These are phyloP conservation scores for Eupithecia centaureata DNA, from an alignment of 2,888 invertebrate genomes.

Conservation along the genomic window DNA sequence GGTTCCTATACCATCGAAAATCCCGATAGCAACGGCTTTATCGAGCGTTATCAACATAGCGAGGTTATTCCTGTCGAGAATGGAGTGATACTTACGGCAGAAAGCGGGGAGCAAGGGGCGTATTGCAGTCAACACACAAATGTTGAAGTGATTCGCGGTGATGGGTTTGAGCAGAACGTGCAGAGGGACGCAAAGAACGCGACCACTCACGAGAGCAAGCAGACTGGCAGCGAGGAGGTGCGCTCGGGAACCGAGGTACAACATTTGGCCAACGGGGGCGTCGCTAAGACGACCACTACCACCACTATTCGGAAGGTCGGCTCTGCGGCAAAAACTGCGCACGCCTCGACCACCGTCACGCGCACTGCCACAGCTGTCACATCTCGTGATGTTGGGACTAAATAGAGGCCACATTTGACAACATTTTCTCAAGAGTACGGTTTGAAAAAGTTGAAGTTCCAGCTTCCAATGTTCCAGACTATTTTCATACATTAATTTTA, in stretches of 20 bases:
- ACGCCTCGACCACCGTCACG: conserved; percentile 64
- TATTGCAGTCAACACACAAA: conserved; percentile 60
- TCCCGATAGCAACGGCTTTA: conserved; percentile 60
- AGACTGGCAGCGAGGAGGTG: conserved; percentile 69
- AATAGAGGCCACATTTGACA: conserved; percentile 52
- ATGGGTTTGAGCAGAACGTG: conserved; percentile 69
- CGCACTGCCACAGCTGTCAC: conserved; percentile 72
- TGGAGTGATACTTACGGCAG: conserved; percentile 62
- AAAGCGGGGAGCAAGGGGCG: conserved; percentile 65
- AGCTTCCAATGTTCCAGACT: background rate
- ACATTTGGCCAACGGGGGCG: conserved; percentile 71
- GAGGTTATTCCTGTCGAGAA: conserved; percentile 72
- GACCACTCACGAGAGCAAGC: conserved; percentile 66
- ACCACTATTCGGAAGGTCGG: conserved; percentile 73
- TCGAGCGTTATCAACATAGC: conserved; percentile 67
- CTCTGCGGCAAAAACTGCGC: conserved; percentile 70
- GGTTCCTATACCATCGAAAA: conserved; percentile 79
- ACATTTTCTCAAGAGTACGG: conserved; percentile 19
- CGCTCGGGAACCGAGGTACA: conserved; percentile 70
- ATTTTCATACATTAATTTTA: conserved; percentile 24
- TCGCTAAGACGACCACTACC: conserved; percentile 73
- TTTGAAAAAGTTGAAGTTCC: conserved; percentile 31
- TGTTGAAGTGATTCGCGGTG: conserved; percentile 60
- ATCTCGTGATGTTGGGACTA: conserved; percentile 74
- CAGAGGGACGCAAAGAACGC: conserved; percentile 64